These are phyloP conservation scores for Chloroceryle amazona DNA, from an alignment of 2,797 vertebrate species.

Conservation along the genomic window DNA sequence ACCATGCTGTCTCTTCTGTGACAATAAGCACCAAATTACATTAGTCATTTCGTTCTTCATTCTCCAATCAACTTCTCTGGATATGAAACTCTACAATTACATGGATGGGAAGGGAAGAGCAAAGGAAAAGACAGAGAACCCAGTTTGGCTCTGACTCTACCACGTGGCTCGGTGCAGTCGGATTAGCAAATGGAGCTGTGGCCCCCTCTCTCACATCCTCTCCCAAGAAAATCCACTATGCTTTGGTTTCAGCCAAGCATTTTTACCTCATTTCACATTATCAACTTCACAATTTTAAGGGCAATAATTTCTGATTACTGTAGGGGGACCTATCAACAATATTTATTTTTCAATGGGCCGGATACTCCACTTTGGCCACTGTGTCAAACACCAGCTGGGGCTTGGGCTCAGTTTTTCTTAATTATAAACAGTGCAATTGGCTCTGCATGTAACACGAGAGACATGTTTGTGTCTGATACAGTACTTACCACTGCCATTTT, in stretches of 20 bases:
- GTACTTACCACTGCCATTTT: not conserved
- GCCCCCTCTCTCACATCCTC: not conserved
- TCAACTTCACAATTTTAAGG: not conserved
- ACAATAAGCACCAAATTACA: slow-evolving; percentile 18
- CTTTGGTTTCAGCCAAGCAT: not conserved
- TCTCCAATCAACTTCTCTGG: not conserved
- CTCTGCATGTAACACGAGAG: not conserved
- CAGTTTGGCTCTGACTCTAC: not conserved
- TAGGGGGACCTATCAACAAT: not conserved
- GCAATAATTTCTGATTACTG: not conserved
- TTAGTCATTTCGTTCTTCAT: slow-evolving; percentile 2
- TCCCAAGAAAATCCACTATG: not conserved
- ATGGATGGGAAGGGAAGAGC: not conserved
- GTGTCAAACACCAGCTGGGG: slow-evolving; percentile 16
- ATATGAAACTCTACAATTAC: not conserved
- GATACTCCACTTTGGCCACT: slow-evolving; percentile 3
- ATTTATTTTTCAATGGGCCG: slow-evolving; percentile 38
- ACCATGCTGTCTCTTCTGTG: not conserved
- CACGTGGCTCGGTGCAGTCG: not conserved
- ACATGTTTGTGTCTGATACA: not conserved
- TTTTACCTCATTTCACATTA: not conserved
- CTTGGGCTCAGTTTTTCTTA: not conserved
- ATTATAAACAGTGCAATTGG: not conserved
- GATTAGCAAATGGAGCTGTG: not conserved
- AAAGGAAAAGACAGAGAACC: not conserved